These are phyloP conservation scores for Pterocles gutturalis DNA, from an alignment of 2,113 vertebrate genomes.

Conservation along the genomic window DNA sequence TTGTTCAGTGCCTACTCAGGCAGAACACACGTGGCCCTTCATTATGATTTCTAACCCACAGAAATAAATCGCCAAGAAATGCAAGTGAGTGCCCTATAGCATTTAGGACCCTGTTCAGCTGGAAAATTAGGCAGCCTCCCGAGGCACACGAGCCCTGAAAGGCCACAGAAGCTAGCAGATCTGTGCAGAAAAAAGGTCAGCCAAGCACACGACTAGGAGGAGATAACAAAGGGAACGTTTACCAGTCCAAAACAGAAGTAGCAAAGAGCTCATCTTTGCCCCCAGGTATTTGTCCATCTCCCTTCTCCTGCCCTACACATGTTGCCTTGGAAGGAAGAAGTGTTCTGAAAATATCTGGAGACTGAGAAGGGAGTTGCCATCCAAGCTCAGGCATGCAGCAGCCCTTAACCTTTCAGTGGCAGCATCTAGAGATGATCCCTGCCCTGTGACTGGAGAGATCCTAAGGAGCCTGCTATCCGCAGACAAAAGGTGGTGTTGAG, in stretches of 20 bases:
- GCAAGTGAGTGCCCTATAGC: not conserved
- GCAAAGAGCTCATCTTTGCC: not conserved
- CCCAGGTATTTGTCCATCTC: not conserved
- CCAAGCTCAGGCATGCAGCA: not conserved
- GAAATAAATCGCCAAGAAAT: not conserved
- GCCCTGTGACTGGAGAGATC: not conserved
- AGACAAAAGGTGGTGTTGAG: not conserved
- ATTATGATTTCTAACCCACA: not conserved
- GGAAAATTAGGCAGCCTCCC: conserved; percentile 24
- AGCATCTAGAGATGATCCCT: not conserved
- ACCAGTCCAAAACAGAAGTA: not conserved
- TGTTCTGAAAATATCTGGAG: not conserved
- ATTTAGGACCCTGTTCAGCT: conserved; percentile 27
- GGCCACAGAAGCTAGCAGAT: conserved; percentile 9
- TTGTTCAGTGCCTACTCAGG: not conserved
- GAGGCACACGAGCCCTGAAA: conserved; percentile 12
- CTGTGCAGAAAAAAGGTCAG: conserved; percentile 7
- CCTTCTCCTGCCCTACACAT: not conserved
- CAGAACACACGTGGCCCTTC: not conserved
- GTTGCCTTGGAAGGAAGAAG: not conserved
- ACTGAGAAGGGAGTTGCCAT: not conserved
- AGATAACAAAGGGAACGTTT: not conserved
- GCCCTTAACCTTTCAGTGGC: not conserved
- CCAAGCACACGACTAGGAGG: not conserved
- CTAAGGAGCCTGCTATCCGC: not conserved